Evolutionary conservation across 2,888 invertebrate species (phyloP).

Genomic region (Patella pellucida): DNA sequence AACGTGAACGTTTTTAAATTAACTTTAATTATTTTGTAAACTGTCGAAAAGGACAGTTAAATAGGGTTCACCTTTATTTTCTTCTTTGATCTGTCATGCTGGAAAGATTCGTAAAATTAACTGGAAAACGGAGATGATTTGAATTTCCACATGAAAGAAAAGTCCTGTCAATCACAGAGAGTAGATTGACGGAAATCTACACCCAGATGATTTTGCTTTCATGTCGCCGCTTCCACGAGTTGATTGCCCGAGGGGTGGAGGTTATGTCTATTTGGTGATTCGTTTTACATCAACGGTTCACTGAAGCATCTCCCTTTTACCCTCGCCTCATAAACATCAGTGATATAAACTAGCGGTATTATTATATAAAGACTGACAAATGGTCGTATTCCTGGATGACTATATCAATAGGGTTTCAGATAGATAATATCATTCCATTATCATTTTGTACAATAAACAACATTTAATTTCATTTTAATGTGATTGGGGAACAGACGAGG

Average conservation of each 20-base stretch:
- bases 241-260: background rate
- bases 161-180: background rate
- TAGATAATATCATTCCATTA: too few relatives aligned
- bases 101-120: constrained; percentile 1
- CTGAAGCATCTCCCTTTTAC: background rate
- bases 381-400: background rate
- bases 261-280: constrained; percentile 5
- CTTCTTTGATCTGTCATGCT: background rate
- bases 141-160: constrained; percentile 1
- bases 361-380: constrained; percentile 5
- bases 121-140: background rate
- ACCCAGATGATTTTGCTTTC: background rate
- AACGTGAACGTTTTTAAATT: too few relatives aligned
- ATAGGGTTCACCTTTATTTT: background rate
- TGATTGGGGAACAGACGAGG: too few relatives aligned
- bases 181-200: background rate
- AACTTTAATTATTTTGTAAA: background rate
- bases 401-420: too few relatives aligned
- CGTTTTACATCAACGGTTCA: background rate
- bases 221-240: constrained; percentile 1
- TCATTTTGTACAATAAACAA: too few relatives aligned
- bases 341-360: background rate
- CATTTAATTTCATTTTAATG: too few relatives aligned
- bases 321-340: too few relatives aligned
- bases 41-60: background rate